Evolutionary conservation across 2,888 invertebrate genomes (phyloP), one percentile per base, ranked within the genome.

Genomic region (Osedax fenrisi): DNA sequence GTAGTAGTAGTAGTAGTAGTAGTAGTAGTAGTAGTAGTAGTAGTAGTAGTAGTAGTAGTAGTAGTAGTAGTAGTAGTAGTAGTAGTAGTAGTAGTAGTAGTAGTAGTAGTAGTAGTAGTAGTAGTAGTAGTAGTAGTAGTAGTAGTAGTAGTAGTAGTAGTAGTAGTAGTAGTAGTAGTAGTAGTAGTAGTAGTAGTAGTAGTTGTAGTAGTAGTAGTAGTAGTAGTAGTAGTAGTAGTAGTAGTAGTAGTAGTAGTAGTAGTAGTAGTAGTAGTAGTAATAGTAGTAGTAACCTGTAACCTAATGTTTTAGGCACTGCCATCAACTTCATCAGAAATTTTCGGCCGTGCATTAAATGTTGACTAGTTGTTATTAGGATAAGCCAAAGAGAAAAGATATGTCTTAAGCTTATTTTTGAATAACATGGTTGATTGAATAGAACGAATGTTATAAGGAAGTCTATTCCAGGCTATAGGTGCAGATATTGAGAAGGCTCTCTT

Each of bases 21-120:
- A 66, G 67, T 66, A 66, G 67, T 13, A 66, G 67, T 66, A 66
- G 2, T 66, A 66, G 67, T 66, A 66, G 67, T 66, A 66, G 67
- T 66, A 13, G 67, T 66, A 66, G 67, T 66, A 66, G 67, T 66
- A 66, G 67, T 3, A 66, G 67, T 66, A 66, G 67, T 66, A 66
- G 67, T 3, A 66, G 67, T 66, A 66, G 67, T 66, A 66, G 67
- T 66, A 66, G 67, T 3, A 66, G 67, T 66, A 66, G 67, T 66
- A 66, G 67, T 66, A 66, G 67, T 66, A 66, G 67, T 66, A 66
- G 67, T 66, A 66, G 67, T 66, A 66, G 67, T 66, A 66, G 67
- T 66, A 66, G 67, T 66, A 66, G 67, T 66, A 66, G 67, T 66
- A 66, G 67, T 66, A 66, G 67, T 66, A 66, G 67, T 23, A 66